Percentiles rank a stretch among this genome's conserved stretches.
These are phyloP conservation scores for Neoascia interrupta DNA, from an alignment of 2,888 invertebrate species.

Conservation along the genomic window DNA sequence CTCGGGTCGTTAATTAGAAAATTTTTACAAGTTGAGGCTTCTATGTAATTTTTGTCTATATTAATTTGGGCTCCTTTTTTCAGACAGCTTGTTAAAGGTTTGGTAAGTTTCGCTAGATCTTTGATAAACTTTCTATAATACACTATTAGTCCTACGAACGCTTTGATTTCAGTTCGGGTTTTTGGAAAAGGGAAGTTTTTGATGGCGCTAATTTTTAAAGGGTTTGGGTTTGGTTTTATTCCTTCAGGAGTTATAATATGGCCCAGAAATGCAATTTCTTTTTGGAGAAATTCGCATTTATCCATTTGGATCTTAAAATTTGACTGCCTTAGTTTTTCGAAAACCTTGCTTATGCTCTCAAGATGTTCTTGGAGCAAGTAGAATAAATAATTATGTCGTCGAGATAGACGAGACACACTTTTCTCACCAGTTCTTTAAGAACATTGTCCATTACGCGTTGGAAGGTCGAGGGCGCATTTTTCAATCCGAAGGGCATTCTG, in stretches of 20 bases:
- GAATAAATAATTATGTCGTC: conserved; percentile 18
- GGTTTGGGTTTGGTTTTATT: conserved; percentile 17
- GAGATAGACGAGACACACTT: conserved; percentile 10
- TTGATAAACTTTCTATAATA: no score
- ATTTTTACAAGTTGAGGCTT: background rate
- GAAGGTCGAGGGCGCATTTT: conserved; percentile 15
- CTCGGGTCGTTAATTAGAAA: conserved; percentile 6
- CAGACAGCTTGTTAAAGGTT: no score
- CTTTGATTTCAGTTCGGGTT: background rate
- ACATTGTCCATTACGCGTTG: conserved; percentile 24
- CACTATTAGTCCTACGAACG: no score
- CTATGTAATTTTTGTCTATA: background rate
- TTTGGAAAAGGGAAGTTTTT: conserved; percentile 7
- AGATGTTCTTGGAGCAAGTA: conserved; percentile 21
- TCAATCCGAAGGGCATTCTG: conserved; percentile 13
- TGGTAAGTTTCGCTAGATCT: no score
- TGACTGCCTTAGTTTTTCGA: conserved; percentile 64
- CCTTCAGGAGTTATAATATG: conserved; percentile 8
- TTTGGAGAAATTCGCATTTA: conserved; percentile 15
- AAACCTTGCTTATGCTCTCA: conserved; percentile 52
- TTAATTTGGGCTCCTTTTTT: background rate
- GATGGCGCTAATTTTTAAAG: conserved; percentile 1
- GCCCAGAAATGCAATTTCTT: conserved; percentile 6
- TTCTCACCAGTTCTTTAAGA: background rate
- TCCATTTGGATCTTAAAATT: conserved; percentile 71